Conservation (phyloP, 2,113 vertebrate species). For the Podilymbus podiceps region DNA sequence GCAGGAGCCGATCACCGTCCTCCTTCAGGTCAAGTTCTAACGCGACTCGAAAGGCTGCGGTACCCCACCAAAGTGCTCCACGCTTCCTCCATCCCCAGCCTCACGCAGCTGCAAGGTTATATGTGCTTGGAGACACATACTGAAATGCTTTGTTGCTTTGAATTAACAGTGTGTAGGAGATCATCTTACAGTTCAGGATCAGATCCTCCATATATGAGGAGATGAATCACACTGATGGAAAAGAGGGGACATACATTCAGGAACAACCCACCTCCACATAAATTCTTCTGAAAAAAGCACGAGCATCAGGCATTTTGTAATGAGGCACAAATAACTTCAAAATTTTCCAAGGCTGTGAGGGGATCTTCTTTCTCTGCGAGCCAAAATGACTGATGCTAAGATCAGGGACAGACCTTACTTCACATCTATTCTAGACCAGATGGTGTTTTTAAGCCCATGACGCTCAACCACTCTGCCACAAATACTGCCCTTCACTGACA, state of each 20-base stretch:
- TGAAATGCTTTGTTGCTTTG: not conserved
- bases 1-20: fast-evolving
- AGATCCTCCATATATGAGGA: not conserved
- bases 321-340: not conserved
- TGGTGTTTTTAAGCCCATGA: not conserved
- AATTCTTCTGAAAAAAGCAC: not conserved
- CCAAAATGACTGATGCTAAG: not conserved
- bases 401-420: not conserved
- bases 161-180: not conserved
- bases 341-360: not conserved
- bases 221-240: not conserved
- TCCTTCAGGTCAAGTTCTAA: not conserved
- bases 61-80: not conserved
- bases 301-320: not conserved
- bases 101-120: fast-evolving
- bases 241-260: not conserved
- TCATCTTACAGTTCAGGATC: not conserved
- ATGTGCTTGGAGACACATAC: not conserved
- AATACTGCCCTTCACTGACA: not conserved
- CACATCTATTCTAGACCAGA: not conserved
- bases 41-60: not conserved
- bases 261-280: fast-evolving
- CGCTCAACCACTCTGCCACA: fast-evolving
- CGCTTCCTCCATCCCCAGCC: not conserved
- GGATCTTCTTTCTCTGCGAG: not conserved